Conservation (phyloP, 1,140 invertebrate genomes). For the Eulimnadia texana region DNA sequence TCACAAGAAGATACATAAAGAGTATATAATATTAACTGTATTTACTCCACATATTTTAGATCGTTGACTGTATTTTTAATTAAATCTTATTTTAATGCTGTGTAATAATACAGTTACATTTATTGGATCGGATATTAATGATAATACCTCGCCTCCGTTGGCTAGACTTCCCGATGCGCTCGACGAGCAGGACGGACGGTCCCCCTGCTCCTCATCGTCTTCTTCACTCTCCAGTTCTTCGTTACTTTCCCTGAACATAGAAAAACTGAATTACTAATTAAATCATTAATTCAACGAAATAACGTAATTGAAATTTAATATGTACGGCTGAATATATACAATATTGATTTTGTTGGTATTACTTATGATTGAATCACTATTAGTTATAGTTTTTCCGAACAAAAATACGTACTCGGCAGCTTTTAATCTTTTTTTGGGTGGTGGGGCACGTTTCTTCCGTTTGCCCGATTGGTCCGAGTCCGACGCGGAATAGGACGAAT, state of each 20-base stretch:
- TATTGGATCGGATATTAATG: no score
- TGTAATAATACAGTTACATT: no score
- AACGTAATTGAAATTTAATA: neutral
- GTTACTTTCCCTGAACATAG: neutral
- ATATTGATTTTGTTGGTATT: no score
- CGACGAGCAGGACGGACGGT: neutral
- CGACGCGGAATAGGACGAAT: neutral
- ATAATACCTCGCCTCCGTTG: neutral
- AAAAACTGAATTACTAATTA: no score
- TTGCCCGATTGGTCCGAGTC: neutral
- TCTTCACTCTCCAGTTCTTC: neutral
- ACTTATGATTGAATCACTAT: no score
- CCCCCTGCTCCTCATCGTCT: no score
- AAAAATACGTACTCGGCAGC: neutral
- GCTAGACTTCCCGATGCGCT: neutral
- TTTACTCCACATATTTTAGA: no score
- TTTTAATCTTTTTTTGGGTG: neutral
- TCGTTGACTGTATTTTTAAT: no score
- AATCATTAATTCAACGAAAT: neutral
- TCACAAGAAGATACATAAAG: no score
- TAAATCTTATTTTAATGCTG: no score
- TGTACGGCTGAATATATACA: neutral
- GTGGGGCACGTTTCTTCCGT: neutral
- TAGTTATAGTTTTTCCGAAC: no score
- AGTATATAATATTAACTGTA: no score